Conservation (phyloP, 2,888 invertebrate species). For the Ectemnius lituratus region DNA sequence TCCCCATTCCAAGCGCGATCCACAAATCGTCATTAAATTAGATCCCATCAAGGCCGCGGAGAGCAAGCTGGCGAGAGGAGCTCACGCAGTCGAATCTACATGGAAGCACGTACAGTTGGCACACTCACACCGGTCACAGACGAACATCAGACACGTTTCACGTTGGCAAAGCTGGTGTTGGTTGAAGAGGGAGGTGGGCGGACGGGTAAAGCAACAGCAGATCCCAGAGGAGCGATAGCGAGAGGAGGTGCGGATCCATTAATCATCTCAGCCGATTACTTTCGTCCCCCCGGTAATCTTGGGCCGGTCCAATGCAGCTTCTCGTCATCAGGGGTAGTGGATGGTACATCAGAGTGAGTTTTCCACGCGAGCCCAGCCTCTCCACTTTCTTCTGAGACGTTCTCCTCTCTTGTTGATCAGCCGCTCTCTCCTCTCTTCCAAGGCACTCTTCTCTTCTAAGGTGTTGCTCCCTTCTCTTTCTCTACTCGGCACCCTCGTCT, state of each 20-base stretch:
- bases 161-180: no score
- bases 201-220: neutral
- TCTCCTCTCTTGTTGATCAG: conserved; percentile 10
- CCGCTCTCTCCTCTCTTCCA: neutral
- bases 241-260: conserved; percentile 59
- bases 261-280: conserved; percentile 68
- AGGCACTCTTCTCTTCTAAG: conserved; percentile 10
- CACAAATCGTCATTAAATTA: conserved; percentile 35
- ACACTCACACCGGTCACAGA: no score
- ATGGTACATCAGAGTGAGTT: no score
- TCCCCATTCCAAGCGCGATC: neutral
- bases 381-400: neutral
- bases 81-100: no score
- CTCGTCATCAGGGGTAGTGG: conserved; percentile 18
- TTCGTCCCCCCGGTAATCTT: conserved; percentile 64
- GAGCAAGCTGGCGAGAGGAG: no score
- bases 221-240: conserved; percentile 25
- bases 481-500: neutral
- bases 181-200: no score
- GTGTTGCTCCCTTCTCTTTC: conserved; percentile 13
- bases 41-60: conserved; percentile 11
- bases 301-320: conserved; percentile 31
- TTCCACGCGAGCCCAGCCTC: no score
- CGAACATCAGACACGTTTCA: conserved; percentile 7
- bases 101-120: no score